Evolutionary conservation across 1,140 invertebrate species (phyloP).

Genomic region (Spodoptera litura): DNA sequence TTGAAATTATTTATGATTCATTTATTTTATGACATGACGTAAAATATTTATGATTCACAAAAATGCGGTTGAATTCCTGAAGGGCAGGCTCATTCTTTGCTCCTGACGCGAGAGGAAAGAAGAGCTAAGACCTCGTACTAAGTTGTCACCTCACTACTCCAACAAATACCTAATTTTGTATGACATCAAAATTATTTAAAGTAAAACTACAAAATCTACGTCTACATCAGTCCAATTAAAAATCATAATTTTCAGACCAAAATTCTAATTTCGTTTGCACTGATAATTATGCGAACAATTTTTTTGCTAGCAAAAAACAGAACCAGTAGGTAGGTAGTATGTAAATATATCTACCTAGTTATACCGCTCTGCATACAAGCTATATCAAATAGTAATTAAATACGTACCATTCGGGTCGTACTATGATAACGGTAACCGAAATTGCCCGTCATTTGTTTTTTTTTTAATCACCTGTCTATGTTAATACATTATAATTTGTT

Average conservation of each 20-base stretch:
- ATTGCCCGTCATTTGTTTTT: slow-evolving; percentile 1
- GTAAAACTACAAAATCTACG: too few species aligned
- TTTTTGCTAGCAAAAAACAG: slow-evolving; percentile 8
- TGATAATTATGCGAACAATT: neutral
- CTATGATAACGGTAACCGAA: slow-evolving; percentile 4
- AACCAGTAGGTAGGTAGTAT: neutral
- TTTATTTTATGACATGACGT: slow-evolving; percentile 10
- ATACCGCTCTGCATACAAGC: slow-evolving; percentile 6
- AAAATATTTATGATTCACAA: too few species aligned
- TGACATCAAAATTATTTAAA: too few species aligned
- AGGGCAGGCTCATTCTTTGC: too few species aligned
- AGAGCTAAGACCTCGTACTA: too few species aligned
- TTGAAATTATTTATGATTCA: neutral
- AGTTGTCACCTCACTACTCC: too few species aligned
- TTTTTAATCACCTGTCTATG: neutral
- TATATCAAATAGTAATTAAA: slow-evolving; percentile 33
- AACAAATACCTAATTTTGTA: too few species aligned
- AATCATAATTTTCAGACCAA: neutral
- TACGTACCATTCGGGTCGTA: slow-evolving; percentile 3
- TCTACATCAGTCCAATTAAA: neutral
- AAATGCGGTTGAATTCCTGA: too few species aligned
- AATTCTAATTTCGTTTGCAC: slow-evolving; percentile 5
- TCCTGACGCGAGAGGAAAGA: too few species aligned
- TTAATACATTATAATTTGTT: too few species aligned
- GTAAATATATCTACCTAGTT: too few species aligned